These are phyloP conservation scores for Daubentonia madagascariensis DNA, from an alignment of 2,113 vertebrate species.

Conservation along the genomic window DNA sequence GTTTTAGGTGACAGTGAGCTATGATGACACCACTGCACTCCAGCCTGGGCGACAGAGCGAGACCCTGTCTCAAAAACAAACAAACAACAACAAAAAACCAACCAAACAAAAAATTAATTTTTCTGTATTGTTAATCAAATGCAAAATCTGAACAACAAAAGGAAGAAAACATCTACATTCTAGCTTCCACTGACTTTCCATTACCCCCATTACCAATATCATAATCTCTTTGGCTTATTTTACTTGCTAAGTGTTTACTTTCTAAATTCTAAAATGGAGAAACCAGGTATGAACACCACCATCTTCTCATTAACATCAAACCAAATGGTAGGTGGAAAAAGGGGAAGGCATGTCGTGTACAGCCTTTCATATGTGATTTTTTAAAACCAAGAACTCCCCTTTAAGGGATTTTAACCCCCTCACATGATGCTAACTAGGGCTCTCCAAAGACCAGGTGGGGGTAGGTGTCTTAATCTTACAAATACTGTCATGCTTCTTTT, in stretches of 20 bases:
- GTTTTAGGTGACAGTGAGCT: background rate
- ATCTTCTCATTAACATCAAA: background rate
- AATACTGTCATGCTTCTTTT: background rate
- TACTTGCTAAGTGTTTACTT: background rate
- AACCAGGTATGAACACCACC: background rate
- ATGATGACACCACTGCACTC: background rate
- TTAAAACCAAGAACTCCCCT: background rate
- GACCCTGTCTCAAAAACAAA: background rate
- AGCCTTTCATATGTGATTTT: background rate
- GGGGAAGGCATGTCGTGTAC: background rate
- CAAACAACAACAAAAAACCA: no score
- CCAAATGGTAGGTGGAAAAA: no score
- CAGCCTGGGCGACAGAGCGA: background rate
- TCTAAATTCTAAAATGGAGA: slow-evolving; percentile 25
- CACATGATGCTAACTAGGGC: background rate
- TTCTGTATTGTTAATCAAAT: background rate
- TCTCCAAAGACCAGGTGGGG: background rate
- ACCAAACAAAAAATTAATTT: background rate
- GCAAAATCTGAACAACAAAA: background rate
- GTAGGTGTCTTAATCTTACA: background rate
- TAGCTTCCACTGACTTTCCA: background rate
- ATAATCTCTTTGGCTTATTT: background rate
- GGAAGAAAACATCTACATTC: background rate
- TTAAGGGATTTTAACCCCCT: background rate
- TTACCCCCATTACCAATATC: background rate